Conservation (phyloP, 2,888 invertebrate species). For the Onthophagus sagittarius region DNA sequence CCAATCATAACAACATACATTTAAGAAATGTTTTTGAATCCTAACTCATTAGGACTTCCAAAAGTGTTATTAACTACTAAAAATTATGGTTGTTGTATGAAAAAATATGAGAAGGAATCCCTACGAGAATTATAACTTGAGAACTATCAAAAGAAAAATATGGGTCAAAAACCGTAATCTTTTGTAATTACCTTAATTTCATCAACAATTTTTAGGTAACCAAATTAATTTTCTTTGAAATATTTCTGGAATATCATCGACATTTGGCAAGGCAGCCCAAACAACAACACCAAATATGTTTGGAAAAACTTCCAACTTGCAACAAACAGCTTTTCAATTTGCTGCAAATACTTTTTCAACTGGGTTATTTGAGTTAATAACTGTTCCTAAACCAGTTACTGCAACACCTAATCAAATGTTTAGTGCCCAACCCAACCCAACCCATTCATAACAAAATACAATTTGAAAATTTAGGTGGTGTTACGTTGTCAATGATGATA, state of each 20-base stretch:
- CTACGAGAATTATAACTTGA: constrained; percentile 91
- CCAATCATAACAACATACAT: no score
- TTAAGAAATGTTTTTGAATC: no score
- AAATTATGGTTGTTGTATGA: no score
- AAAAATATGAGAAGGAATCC: constrained; percentile 93
- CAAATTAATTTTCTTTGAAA: constrained; percentile 55
- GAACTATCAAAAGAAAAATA: constrained; percentile 87
- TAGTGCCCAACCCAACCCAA: no score
- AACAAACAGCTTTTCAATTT: constrained; percentile 44
- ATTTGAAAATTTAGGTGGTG: constrained; percentile 39
- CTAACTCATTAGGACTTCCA: no score
- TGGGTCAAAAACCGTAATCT: constrained; percentile 57
- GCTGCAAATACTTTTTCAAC: constrained; percentile 41
- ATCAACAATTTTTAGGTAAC: constrained; percentile 55
- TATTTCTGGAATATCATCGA: constrained; percentile 54
- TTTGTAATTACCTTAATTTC: constrained; percentile 51
- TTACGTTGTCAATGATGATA: no score
- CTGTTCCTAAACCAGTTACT: constrained; percentile 24
- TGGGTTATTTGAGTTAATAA: constrained; percentile 41
- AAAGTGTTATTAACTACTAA: no score
- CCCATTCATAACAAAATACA: constrained; percentile 35
- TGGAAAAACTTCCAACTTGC: constrained; percentile 58
- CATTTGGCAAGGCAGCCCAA: constrained; percentile 54
- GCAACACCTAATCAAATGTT: constrained; percentile 28
- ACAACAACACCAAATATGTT: constrained; percentile 62